Conservation (phyloP, 2,888 invertebrate species). For the Sturmia bella region DNA sequence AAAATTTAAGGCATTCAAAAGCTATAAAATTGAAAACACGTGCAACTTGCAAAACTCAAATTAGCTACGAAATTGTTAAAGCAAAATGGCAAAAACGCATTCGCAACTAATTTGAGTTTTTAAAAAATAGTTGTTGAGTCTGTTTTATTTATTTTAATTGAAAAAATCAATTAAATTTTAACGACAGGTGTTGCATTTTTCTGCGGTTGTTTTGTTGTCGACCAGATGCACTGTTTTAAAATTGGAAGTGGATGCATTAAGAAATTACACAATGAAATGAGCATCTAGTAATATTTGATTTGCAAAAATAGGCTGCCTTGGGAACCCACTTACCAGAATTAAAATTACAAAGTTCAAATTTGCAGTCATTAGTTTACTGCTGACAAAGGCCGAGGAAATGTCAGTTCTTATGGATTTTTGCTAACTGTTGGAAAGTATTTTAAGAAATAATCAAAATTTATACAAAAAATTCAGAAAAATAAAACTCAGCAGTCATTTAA, state of each 20-base stretch:
- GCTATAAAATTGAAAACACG: conserved; percentile 53
- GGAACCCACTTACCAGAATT: no score
- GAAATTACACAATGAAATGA: background rate
- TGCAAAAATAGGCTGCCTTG: no score
- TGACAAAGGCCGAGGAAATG: no score
- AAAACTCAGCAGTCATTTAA: no score
- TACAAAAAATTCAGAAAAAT: no score
- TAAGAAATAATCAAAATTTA: no score
- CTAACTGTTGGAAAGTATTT: no score
- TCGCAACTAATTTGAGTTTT: no score
- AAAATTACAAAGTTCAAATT: no score
- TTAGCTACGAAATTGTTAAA: conserved; percentile 15
- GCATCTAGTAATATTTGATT: background rate
- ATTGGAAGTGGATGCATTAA: background rate
- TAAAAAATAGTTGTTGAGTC: no score
- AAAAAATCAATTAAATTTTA: background rate
- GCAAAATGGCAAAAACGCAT: background rate
- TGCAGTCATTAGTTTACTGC: no score
- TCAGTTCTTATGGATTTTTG: no score
- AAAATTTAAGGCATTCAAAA: background rate
- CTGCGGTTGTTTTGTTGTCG: background rate
- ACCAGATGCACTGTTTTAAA: background rate
- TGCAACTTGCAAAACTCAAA: conserved; percentile 28
- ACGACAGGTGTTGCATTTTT: conserved; percentile 44
- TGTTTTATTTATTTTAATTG: background rate